These are phyloP conservation scores for Onchidella celtica DNA, from an alignment of 2,888 invertebrate species.

Conservation along the genomic window DNA sequence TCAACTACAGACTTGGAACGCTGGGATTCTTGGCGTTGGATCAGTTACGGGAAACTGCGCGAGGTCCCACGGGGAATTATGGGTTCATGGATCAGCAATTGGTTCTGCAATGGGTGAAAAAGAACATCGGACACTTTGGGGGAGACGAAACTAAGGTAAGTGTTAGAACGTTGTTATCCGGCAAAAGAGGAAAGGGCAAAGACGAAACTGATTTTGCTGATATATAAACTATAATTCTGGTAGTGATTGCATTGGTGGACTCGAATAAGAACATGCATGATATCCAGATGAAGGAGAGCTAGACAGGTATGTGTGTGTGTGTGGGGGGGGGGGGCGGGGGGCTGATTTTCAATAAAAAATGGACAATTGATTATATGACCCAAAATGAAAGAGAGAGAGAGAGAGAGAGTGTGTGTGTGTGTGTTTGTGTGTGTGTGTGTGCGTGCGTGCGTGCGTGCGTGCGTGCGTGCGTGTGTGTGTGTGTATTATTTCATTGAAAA, in stretches of 20 bases:
- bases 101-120: conserved; percentile 66
- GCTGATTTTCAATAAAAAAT: too few relatives aligned
- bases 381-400: too few relatives aligned
- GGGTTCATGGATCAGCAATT: conserved; percentile 69
- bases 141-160: conserved; percentile 61
- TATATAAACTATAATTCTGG: neutral
- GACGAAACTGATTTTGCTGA: neutral
- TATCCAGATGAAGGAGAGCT: too few relatives aligned
- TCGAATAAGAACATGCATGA: neutral
- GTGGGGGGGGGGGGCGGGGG: too few relatives aligned
- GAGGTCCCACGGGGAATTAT: conserved; percentile 66
- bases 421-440: too few relatives aligned
- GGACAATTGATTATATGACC: too few relatives aligned
- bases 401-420: too few relatives aligned
- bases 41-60: conserved; percentile 74
- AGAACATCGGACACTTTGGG: conserved; percentile 66
- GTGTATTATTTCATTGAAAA: too few relatives aligned
- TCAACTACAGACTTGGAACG: conserved; percentile 88
- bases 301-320: too few relatives aligned
- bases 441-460: too few relatives aligned
- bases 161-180: neutral
- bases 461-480: too few relatives aligned
- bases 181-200: neutral
- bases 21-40: conserved; percentile 88
- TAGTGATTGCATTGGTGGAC: neutral